Conservation (phyloP, 2,888 invertebrate genomes). For the Drosophila quinaria region DNA sequence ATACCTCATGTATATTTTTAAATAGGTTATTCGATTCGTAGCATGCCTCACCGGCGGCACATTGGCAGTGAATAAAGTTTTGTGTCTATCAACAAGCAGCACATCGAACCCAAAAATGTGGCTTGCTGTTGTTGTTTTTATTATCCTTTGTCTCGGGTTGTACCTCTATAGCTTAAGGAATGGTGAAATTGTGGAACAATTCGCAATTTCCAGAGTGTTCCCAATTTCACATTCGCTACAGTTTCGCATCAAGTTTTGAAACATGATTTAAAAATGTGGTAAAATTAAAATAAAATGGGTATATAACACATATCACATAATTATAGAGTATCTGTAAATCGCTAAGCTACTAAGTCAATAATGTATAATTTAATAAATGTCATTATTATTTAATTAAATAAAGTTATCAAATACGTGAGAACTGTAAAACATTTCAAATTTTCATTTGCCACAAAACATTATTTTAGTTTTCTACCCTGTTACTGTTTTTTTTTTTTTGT, state of each 20-base stretch:
- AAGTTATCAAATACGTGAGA: neutral
- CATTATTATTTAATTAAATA: neutral
- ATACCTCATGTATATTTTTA: neutral
- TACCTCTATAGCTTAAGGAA: conserved; percentile 14
- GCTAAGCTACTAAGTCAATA: neutral
- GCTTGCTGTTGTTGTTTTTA: conserved; percentile 32
- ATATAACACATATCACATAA: too few species aligned
- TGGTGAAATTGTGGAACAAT: conserved; percentile 26
- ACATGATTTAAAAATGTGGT: neutral
- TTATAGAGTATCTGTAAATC: neutral
- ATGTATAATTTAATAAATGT: neutral
- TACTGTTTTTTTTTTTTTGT: neutral
- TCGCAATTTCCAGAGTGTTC: conserved; percentile 10
- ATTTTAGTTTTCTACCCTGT: neutral
- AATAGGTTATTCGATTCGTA: conserved; percentile 32
- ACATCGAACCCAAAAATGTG: conserved; percentile 54
- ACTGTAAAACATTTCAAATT: conserved; percentile 26
- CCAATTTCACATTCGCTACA: neutral
- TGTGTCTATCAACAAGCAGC: conserved; percentile 70
- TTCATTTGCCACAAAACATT: neutral
- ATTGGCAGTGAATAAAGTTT: conserved; percentile 68
- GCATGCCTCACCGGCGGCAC: conserved; percentile 33
- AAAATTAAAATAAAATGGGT: neutral
- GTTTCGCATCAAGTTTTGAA: neutral
- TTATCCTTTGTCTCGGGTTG: conserved; percentile 12